These are phyloP conservation scores for Spodoptera frugiperda DNA, from an alignment of 1,140 invertebrate genomes.

Conservation along the genomic window DNA sequence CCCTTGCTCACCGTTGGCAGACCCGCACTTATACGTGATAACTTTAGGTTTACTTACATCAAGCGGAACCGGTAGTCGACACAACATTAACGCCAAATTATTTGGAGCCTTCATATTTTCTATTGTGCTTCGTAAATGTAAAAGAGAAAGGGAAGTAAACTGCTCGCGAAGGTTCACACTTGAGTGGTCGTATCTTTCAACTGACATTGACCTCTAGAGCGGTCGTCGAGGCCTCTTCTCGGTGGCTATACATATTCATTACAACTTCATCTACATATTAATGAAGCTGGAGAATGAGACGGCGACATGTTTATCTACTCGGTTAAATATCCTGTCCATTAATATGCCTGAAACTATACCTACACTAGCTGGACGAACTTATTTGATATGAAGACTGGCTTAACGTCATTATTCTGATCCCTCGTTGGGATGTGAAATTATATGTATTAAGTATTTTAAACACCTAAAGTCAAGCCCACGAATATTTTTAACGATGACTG, in stretches of 20 bases:
- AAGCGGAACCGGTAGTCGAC: conserved; percentile 59
- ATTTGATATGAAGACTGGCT: too few relatives aligned
- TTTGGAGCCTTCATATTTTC: conserved; percentile 50
- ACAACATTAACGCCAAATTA: conserved; percentile 45
- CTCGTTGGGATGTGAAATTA: too few relatives aligned
- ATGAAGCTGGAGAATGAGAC: conserved; percentile 59
- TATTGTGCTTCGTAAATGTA: conserved; percentile 37
- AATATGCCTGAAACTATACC: conserved; percentile 36
- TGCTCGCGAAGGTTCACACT: conserved; percentile 52
- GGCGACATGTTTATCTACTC: conserved; percentile 49
- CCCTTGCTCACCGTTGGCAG: too few relatives aligned
- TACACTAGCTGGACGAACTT: not conserved
- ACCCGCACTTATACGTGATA: conserved; percentile 46
- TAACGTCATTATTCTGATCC: too few relatives aligned
- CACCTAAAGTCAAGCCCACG: too few relatives aligned
- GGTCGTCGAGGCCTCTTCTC: conserved; percentile 67
- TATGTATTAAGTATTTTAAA: too few relatives aligned
- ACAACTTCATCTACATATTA: conserved; percentile 69
- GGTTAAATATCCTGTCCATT: conserved; percentile 36
- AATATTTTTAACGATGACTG: not conserved
- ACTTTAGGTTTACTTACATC: conserved; percentile 46
- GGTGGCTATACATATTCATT: conserved; percentile 69
- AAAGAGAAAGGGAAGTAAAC: conserved; percentile 51
- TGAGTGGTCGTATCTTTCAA: conserved; percentile 59
- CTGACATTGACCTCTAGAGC: conserved; percentile 77